A percentile compares a stretch with the other conserved stretches of the same genome.
These are phyloP conservation scores for Agrilus planipennis DNA, from an alignment of 1,140 invertebrate genomes.

Conservation along the genomic window DNA sequence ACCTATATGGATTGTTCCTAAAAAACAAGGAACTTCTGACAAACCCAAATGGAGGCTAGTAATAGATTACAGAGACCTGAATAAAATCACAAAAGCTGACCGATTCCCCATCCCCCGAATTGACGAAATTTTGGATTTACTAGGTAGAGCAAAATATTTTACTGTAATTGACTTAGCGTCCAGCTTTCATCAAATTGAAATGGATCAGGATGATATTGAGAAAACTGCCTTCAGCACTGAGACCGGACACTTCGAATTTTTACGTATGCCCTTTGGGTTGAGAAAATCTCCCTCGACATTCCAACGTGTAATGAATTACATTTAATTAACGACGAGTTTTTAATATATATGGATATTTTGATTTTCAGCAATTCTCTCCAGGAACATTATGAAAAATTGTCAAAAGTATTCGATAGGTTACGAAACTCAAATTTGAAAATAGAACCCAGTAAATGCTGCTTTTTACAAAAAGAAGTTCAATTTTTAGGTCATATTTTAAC, in stretches of 20 bases:
- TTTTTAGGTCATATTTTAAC: conserved; percentile 2
- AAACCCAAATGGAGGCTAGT: conserved; percentile 27
- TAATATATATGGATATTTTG: conserved; percentile 11
- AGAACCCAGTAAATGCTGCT: conserved; percentile 6
- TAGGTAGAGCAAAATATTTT: conserved; percentile 33
- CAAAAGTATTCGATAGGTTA: conserved; percentile 1
- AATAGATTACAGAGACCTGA: conserved; percentile 28
- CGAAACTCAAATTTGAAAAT: conserved; percentile 1
- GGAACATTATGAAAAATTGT: conserved; percentile 1
- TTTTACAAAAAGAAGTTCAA: neutral
- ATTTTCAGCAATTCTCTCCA: neutral
- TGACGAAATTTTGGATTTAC: conserved; percentile 31
- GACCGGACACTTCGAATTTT: conserved; percentile 23
- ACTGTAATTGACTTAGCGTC: conserved; percentile 34
- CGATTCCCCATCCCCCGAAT: conserved; percentile 39
- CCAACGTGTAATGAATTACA: conserved; percentile 17
- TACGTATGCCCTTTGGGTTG: conserved; percentile 23
- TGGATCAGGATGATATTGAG: conserved; percentile 24
- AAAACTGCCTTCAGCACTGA: conserved; percentile 33
- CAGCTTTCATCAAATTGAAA: conserved; percentile 37
- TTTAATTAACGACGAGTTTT: conserved; percentile 10
- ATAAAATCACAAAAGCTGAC: conserved; percentile 23
- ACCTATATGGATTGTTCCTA: conserved; percentile 20
- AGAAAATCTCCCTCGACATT: conserved; percentile 16
- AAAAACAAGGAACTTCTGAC: conserved; percentile 12